Evolutionary conservation across 2,113 vertebrate species (phyloP).

Genomic region (Ceyx melanurus): DNA sequence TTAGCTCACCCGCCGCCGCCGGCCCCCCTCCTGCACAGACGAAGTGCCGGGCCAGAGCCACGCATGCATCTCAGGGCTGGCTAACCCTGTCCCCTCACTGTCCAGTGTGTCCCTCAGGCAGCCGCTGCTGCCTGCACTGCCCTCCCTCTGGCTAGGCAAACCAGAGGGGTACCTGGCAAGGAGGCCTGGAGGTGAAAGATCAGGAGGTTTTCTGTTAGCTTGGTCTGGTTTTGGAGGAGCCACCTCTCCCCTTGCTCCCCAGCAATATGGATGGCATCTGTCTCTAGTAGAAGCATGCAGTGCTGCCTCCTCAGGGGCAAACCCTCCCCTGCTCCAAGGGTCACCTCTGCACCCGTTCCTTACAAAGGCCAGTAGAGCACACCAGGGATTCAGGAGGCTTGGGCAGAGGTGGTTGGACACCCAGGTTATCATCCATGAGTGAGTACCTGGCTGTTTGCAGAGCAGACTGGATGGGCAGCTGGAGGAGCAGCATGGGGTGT

Average conservation of each 20-base stretch:
- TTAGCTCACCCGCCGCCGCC: constrained; percentile 32
- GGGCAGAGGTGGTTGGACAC: neutral
- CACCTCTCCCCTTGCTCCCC: neutral
- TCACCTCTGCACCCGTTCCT: neutral
- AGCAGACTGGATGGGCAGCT: neutral
- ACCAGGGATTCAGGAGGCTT: accelerated
- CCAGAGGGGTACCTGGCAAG: neutral
- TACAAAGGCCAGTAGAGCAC: accelerated
- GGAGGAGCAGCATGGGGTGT: neutral
- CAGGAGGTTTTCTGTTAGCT: neutral
- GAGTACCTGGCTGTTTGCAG: neutral
- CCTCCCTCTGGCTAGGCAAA: accelerated
- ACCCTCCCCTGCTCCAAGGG: neutral
- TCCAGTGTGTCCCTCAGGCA: neutral
- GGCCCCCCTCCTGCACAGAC: constrained; percentile 44
- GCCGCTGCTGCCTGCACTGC: neutral
- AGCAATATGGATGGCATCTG: neutral
- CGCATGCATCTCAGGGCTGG: neutral
- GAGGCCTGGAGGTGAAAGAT: neutral
- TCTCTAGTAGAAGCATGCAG: neutral
- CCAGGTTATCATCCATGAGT: neutral
- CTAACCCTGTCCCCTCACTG: neutral
- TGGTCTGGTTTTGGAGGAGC: neutral
- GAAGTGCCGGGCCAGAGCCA: constrained; percentile 40
- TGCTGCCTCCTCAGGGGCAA: neutral